These are phyloP conservation scores for Isotomurus palustris DNA, from an alignment of 2,888 invertebrate genomes.

Conservation along the genomic window DNA sequence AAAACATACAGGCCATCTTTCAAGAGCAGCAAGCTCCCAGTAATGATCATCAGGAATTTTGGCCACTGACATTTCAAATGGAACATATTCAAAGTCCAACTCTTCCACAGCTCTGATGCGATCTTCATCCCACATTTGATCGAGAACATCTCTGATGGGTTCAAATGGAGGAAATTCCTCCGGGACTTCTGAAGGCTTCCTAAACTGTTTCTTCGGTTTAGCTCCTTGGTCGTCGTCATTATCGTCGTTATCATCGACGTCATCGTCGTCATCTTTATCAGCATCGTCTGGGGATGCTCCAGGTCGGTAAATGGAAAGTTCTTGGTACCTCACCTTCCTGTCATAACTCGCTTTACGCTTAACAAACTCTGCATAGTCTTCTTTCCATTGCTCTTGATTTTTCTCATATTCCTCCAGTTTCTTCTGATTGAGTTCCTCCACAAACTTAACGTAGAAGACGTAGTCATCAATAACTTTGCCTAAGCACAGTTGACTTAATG, in stretches of 20 bases:
- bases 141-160: conserved; percentile 18
- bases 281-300: conserved; percentile 4
- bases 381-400: conserved; percentile 30
- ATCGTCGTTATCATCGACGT: conserved; percentile 7
- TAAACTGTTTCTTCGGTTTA: neutral
- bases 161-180: conserved; percentile 31
- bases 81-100: conserved; percentile 39
- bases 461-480: conserved; percentile 38
- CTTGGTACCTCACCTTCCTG: conserved; percentile 15
- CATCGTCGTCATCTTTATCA: conserved; percentile 23
- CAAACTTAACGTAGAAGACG: conserved; percentile 34
- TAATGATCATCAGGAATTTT: conserved; percentile 44
- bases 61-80: conserved; percentile 36
- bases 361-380: conserved; percentile 26
- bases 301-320: no score
- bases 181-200: conserved; percentile 23
- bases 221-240: conserved; percentile 10
- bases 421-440: conserved; percentile 32
- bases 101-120: conserved; percentile 38
- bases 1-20: conserved; percentile 36
- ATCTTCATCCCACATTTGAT: conserved; percentile 29
- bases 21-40: conserved; percentile 38
- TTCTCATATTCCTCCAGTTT: conserved; percentile 27
- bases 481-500: conserved; percentile 30
- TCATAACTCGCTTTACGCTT: conserved; percentile 25